A percentile compares a stretch with the other conserved stretches of the same genome.
Evolutionary conservation across 2,888 invertebrate genomes (phyloP).

Genomic region (Epiblema foenella): DNA sequence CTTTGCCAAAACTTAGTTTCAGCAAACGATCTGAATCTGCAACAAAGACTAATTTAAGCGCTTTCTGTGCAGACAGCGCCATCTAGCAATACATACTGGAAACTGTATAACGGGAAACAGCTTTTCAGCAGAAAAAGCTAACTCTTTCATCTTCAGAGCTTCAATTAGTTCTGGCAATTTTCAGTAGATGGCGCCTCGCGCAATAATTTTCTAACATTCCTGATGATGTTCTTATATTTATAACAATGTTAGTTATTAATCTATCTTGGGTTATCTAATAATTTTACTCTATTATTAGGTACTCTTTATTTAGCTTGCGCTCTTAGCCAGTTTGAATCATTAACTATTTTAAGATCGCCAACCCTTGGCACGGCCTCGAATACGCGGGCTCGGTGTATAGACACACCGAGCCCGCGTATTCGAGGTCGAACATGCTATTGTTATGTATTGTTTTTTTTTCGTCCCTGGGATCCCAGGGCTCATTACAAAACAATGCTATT

Average conservation of each 20-base stretch:
- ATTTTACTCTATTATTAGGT: background rate
- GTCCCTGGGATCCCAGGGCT: no score
- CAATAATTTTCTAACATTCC: background rate
- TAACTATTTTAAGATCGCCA: conserved; percentile 18
- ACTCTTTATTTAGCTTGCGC: background rate
- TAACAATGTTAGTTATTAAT: background rate
- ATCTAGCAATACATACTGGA: conserved; percentile 53
- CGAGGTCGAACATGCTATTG: no score
- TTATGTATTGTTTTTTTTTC: no score
- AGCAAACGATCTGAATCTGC: conserved; percentile 80
- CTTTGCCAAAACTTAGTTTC: conserved; percentile 82
- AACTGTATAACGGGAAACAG: background rate
- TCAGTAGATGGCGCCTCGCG: conserved; percentile 52
- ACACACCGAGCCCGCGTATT: no score
- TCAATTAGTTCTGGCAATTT: background rate
- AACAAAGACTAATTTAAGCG: conserved; percentile 51
- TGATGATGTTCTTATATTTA: background rate
- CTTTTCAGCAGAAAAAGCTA: background rate
- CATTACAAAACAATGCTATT: no score
- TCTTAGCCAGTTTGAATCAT: background rate
- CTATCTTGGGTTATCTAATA: background rate
- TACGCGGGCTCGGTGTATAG: no score
- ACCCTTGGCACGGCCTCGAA: no score
- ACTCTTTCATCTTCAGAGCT: background rate
- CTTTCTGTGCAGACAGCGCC: conserved; percentile 50